Base-by-base conservation (phyloP, 2,888 invertebrate species). In the Norana najaformis region DNA sequence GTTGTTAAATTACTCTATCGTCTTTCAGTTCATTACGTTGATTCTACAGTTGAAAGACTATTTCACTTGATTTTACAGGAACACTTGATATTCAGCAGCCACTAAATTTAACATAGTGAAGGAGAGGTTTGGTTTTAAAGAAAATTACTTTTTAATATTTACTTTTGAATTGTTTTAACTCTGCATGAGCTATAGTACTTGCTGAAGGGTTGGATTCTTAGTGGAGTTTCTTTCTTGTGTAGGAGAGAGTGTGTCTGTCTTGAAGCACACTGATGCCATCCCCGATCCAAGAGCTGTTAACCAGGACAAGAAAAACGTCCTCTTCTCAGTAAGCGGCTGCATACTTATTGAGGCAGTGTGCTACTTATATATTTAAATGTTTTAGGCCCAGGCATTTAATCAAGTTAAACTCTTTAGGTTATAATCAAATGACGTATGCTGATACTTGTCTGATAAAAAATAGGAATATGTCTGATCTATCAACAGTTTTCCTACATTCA, bases 291-390 rank as follows among this genome's bases (percentile, higher is more conserved):
- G 99, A 93, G 99, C 99, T 94, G 99, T 99, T 95, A 99, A 99
- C 96, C 99, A 99, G 95, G 99, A 99, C 96, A 99, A 99, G 96
- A 99, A 99, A 96, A 99, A 99, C 96, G 98, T 99, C 94, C 96
- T 99, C 90, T 99, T 99, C 97, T 99, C 99, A 93, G 95, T 95
- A 93, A 47, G n/a, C 16, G 23, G 83, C 2, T 69, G 69, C 6
- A 4, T 69, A n/a, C 69, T 69, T 69, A 69, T n/a, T 69, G 30
- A 30, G 30, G 0, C 16, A 69, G 30, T 16, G 11, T 8, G n/a
- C 8, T n/a, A n/a, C 30, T 69, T 69, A n/a, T 69, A n/a, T 69
- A n/a, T n/a, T 69, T 1, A 69, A n/a, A 69, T 69, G 30, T n/a
- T 11, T n/a, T 0, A 13, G n/a, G 4, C 53, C 30, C 23, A 53